A percentile compares a stretch with the other conserved stretches of the same genome.
Conservation (phyloP, 2,888 invertebrate genomes). For the Cantharis lateralis region DNA sequence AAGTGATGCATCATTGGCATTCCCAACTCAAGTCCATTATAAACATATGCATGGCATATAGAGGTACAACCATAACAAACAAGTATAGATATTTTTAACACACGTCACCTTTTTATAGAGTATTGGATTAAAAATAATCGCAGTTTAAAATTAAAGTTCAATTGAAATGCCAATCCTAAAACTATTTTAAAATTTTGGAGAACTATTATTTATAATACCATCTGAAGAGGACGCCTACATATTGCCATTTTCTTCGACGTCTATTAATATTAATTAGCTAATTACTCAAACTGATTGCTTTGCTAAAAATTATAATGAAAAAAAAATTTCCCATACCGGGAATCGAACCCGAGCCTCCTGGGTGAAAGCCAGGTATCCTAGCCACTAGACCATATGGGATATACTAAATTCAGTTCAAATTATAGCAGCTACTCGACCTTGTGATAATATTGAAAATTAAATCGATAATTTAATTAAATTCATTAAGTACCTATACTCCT, state of each 20-base stretch:
- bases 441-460: too few species aligned
- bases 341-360: constrained; percentile 77
- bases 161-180: background rate
- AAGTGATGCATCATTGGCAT: background rate
- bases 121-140: background rate
- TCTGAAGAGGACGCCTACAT: background rate
- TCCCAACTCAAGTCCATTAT: background rate
- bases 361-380: constrained; percentile 75
- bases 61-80: background rate
- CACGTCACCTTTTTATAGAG: background rate
- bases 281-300: background rate
- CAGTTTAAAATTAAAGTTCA: background rate
- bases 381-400: constrained; percentile 66
- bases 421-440: background rate
- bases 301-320: constrained; percentile 16
- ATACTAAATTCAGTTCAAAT: background rate
- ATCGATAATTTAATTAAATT: too few species aligned
- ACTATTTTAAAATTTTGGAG: background rate
- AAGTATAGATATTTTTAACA: background rate
- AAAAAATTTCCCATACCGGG: constrained; percentile 66
- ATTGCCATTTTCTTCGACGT: background rate
- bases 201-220: background rate
- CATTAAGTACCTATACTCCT: too few species aligned
- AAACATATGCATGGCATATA: background rate
- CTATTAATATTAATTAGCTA: background rate